Percentiles rank a stretch among this genome's conserved stretches.
phyloP scores from a whole-genome alignment of 1,140 invertebrate species.

The Brachionus sp. region DNA sequence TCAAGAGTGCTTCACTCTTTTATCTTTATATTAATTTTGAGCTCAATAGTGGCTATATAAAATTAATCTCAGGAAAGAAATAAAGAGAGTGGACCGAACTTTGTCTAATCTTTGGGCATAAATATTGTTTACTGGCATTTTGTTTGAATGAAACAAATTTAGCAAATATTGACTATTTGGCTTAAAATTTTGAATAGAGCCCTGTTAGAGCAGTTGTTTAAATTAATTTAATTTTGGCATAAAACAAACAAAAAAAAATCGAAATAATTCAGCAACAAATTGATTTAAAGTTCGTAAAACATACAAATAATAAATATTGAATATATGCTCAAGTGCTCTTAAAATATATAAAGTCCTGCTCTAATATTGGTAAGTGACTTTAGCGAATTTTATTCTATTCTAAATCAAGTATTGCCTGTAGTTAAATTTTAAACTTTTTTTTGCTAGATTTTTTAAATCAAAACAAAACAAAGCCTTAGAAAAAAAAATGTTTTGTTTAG shows the following conservation, averaged over 20 bases:
- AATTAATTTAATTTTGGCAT: constrained; percentile 29
- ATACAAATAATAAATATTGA: constrained; percentile 1
- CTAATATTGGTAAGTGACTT: constrained; percentile 1
- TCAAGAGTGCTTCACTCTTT: not conserved
- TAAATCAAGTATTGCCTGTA: constrained; percentile 18
- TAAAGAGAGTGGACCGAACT: not conserved
- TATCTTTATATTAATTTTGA: not conserved
- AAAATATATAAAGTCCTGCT: not conserved
- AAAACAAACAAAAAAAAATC: constrained; percentile 16
- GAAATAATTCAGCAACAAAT: not conserved
- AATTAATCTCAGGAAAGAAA: not conserved
- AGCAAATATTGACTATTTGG: not conserved
- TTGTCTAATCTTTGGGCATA: not conserved
- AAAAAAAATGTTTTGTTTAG: not conserved
- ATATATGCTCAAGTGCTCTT: not conserved
- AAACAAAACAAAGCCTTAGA: not conserved
- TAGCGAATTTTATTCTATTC: not conserved
- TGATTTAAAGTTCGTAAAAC: not conserved
- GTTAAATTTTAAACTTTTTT: constrained; percentile 26
- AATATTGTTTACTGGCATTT: not conserved
- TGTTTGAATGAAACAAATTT: not conserved
- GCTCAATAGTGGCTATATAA: not conserved
- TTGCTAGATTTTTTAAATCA: not conserved
- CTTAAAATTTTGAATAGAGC: not conserved
- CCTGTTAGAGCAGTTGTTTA: constrained; percentile 16